Evolutionary conservation across 1,140 invertebrate species (phyloP), one percentile per base, ranked within the genome.

Genomic region (Leptinotarsa undecemlineata): DNA sequence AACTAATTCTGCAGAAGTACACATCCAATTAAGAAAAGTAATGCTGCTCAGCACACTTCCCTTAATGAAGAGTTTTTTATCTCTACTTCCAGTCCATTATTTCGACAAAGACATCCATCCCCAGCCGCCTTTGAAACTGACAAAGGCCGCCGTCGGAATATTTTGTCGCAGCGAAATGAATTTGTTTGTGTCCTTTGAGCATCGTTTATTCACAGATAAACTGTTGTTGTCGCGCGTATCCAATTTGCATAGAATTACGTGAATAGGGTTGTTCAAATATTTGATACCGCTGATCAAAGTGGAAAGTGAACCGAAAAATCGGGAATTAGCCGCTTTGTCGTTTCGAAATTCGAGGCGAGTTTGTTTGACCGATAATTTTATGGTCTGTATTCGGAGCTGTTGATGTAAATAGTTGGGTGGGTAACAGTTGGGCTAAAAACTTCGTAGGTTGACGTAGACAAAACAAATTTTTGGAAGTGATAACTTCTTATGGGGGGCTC

Each of bases 51-150:
- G 14, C 51, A 3, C 51, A 57, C n/a, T 57, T 17, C n/a, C 3
- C 51, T 17, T 15, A 57, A 57, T 17, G 51, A 57, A 57, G 51
- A 19, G 51, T 17, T 57, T 57, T 57, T 57, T 57, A 15, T 57
- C n/a, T 57, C n/a, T 17, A 57, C n/a, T 57, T 57, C 51, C 51
- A 57, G 51, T n/a, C 51, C 51, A 57, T 57, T 57, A 57, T 19
- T 57, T 57, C n/a, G 51, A 57, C 51, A 57, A 57, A 57, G 51
- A 57, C 51, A 57, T 57, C 15, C 51, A 57, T 57, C 51, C 51
- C 51, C 51, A 57, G n/a, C n/a, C 51, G 51, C 51, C n/a, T 57
- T 8, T 19, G 51, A 57, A 17, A 17, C 51, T 19, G 17, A 15
- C 15, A 57, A 57, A 57, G 51, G 51, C n/a, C 51, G 51, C 4